phyloP scores from a whole-genome alignment of 2,888 invertebrate species.

The Octodonta nipae region DNA sequence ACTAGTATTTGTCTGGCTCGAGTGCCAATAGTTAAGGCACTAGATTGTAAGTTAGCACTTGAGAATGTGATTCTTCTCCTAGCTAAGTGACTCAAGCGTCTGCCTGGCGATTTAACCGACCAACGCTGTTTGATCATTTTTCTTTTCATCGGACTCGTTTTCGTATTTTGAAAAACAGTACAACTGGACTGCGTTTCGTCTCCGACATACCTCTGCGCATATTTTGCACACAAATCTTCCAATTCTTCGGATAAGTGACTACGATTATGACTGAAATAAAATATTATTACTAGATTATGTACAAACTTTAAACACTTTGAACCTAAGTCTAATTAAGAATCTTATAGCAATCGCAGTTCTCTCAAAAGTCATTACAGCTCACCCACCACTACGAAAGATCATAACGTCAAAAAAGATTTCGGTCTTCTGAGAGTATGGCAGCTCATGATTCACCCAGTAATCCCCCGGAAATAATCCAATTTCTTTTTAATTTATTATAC shows the following conservation, averaged over 20 bases:
- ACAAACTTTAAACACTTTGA: too few relatives aligned
- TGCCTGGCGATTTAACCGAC: constrained; percentile 55
- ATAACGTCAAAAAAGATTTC: too few relatives aligned
- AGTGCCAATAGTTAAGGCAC: constrained; percentile 32
- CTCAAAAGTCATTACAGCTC: too few relatives aligned
- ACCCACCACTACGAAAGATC: too few relatives aligned
- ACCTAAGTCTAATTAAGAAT: too few relatives aligned
- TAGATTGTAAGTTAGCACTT: constrained; percentile 47
- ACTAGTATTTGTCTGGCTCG: constrained; percentile 46
- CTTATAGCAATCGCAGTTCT: too few relatives aligned
- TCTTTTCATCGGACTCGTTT: constrained; percentile 48
- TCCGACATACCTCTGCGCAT: constrained; percentile 58
- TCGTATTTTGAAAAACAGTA: constrained; percentile 43
- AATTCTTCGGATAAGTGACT: constrained; percentile 56
- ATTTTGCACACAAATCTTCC: constrained; percentile 50
- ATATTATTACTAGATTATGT: too few relatives aligned
- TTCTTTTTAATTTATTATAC: too few relatives aligned
- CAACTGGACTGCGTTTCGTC: constrained; percentile 59
- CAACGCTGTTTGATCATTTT: constrained; percentile 38
- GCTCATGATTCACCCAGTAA: too few relatives aligned
- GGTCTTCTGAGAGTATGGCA: too few relatives aligned
- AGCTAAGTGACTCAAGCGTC: constrained; percentile 63
- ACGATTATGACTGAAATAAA: constrained; percentile 51
- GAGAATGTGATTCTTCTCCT: constrained; percentile 63
- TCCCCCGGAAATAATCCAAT: too few relatives aligned